Base-by-base conservation (phyloP, 1,140 invertebrate genomes). In the Microplitis mediator region DNA sequence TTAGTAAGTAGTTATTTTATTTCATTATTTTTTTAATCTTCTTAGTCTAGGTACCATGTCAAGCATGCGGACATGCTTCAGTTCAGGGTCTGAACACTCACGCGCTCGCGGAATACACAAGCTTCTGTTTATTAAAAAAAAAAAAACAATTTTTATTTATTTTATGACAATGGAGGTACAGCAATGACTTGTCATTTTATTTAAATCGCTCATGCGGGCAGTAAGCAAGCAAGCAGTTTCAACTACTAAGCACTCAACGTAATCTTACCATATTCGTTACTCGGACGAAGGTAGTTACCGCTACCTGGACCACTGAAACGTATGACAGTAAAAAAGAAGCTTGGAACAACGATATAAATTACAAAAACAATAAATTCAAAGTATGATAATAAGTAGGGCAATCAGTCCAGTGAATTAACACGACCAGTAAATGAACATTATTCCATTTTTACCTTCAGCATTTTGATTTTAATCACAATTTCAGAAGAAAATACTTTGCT, bases 231-330 rank as follows among this genome's bases (percentile, higher is more conserved):
- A 70, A 64, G n/a, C 23, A 70, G 65, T 61, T 56, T 36, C 16
- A 23, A 14, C 63, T 66, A 66, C 63, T 13, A n/a, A 36, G 68
- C 60, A 69, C 67, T 80, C 79, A 80, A 81, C 77, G 77, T 79
- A 78, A 72, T 86, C 86, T 87, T 87, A 87, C 86, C 85, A 82
- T 87, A 86, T 83, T 86, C 84, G 75, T 79, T 84, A 84, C 86
- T 88, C 77, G 88, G 87, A 84, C 88, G 88, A 58, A 88, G 87
- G 82, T 86, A 88, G 80, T 88, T 88, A 85, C 84, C 83, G 84
- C 86, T 86, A 85, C 82, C 84, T 77, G 85, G 84, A 82, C 86
- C 87, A 85, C 88, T 88, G 88, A 87, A 88, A 88, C 82, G 85
- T 86, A 86, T 78, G 84, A 86, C 78, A 85, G 81, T 86, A 76